These are phyloP conservation scores for Drepana arcuata DNA, from an alignment of 1,140 invertebrate genomes.

Conservation along the genomic window DNA sequence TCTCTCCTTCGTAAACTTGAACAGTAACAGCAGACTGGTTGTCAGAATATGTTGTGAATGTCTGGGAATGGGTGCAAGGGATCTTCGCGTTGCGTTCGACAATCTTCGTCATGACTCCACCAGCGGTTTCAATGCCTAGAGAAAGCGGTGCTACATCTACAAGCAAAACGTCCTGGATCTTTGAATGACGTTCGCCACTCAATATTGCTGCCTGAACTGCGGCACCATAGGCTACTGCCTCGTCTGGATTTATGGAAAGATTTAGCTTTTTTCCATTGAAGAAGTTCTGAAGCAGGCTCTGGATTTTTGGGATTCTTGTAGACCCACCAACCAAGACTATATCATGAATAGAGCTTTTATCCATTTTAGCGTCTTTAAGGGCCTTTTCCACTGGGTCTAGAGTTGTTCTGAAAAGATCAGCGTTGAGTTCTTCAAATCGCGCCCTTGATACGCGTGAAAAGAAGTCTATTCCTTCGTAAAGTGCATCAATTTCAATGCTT, in stretches of 20 bases:
- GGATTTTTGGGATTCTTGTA: constrained; percentile 75
- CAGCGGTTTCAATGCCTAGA: constrained; percentile 75
- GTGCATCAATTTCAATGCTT: constrained; percentile 68
- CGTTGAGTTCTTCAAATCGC: constrained; percentile 68
- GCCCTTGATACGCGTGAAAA: constrained; percentile 64
- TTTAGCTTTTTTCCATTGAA: constrained; percentile 65
- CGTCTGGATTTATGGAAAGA: constrained; percentile 71
- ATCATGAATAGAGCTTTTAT: constrained; percentile 77
- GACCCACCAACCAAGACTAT: constrained; percentile 83
- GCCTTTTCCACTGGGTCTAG: constrained; percentile 74
- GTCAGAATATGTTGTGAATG: constrained; percentile 77
- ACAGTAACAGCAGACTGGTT: constrained; percentile 81
- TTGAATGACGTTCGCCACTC: constrained; percentile 71
- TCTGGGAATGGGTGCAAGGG: constrained; percentile 76
- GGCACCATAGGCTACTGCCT: constrained; percentile 69
- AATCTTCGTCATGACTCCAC: constrained; percentile 77
- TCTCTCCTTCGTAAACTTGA: constrained; percentile 79
- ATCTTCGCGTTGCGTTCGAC: constrained; percentile 74
- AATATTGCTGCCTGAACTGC: constrained; percentile 67
- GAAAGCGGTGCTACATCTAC: constrained; percentile 73
- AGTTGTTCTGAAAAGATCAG: constrained; percentile 67
- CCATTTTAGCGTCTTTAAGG: constrained; percentile 78
- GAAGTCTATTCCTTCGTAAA: constrained; percentile 68
- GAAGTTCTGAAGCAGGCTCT: constrained; percentile 64
- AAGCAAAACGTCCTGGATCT: constrained; percentile 70